These are phyloP conservation scores for Sterna hirundo DNA, from an alignment of 2,113 vertebrate species.

Conservation along the genomic window DNA sequence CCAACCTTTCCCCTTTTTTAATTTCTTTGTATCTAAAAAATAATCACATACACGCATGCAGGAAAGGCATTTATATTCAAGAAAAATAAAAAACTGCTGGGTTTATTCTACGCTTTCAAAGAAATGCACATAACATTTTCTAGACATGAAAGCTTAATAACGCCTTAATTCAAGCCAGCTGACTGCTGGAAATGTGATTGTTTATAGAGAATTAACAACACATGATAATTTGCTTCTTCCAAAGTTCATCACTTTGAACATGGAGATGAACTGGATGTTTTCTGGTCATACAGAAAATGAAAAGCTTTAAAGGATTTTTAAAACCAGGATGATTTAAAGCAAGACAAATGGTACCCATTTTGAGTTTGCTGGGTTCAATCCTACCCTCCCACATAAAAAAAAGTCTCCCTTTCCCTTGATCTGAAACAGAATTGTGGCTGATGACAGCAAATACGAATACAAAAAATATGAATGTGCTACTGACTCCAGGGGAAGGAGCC, in stretches of 20 bases:
- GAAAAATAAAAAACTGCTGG: not conserved
- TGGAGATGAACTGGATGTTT: not conserved
- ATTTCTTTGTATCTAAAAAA: not conserved
- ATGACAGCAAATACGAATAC: slow-evolving; percentile 18
- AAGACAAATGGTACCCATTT: slow-evolving; percentile 18
- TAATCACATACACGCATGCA: not conserved
- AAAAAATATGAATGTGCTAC: slow-evolving; percentile 25
- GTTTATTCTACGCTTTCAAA: slow-evolving; percentile 19
- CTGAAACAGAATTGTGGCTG: slow-evolving; percentile 19
- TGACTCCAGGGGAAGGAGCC: not conserved
- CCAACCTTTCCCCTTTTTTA: not conserved
- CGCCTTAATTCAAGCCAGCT: slow-evolving; percentile 49
- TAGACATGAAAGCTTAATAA: slow-evolving; percentile 41
- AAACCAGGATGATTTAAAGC: not conserved
- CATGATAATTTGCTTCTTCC: slow-evolving; percentile 43
- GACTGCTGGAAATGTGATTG: slow-evolving; percentile 44
- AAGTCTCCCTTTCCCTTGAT: not conserved
- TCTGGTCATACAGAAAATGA: not conserved
- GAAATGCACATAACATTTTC: slow-evolving; percentile 12
- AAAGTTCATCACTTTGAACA: slow-evolving; percentile 44
- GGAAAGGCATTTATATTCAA: not conserved
- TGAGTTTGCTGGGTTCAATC: not conserved
- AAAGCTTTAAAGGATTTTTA: slow-evolving; percentile 23
- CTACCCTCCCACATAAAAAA: not conserved
- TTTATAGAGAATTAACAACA: slow-evolving; percentile 54